Conservation (phyloP, 2,113 vertebrate genomes). For the Gila orcuttii region DNA sequence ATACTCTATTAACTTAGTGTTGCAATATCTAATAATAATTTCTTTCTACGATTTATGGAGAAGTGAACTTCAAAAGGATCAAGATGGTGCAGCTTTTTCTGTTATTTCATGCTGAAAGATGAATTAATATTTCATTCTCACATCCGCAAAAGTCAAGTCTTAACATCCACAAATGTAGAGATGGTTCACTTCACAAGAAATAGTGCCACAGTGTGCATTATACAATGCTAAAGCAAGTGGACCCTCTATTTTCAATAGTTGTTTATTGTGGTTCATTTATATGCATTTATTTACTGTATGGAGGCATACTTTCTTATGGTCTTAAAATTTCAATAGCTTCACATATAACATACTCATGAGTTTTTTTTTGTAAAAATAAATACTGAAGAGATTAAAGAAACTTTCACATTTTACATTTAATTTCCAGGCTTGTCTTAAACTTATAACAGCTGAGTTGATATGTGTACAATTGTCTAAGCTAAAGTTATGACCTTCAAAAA, state of each 20-base stretch:
- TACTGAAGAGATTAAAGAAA: slow-evolving; percentile 5
- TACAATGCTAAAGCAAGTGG: not conserved
- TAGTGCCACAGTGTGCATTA: not conserved
- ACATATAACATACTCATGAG: not conserved
- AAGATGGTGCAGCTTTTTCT: not conserved
- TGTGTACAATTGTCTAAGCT: not conserved
- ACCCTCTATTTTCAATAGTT: not conserved
- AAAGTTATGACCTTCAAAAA: not conserved
- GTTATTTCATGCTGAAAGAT: not conserved
- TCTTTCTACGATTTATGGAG: not conserved
- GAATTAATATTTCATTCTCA: not conserved
- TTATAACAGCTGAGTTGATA: not conserved
- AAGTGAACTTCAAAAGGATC: not conserved
- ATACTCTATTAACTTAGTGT: not conserved
- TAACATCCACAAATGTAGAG: not conserved
- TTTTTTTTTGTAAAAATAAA: not conserved
- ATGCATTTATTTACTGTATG: not conserved
- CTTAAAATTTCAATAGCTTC: not conserved
- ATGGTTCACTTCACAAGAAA: not conserved
- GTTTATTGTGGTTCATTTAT: not conserved
- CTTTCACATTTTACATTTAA: not conserved
- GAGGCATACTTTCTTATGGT: not conserved
- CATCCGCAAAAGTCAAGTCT: not conserved
- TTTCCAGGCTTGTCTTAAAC: not conserved
- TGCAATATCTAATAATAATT: not conserved